Evolutionary conservation across 1,140 invertebrate genomes (phyloP), one percentile per base, ranked within the genome.

Genomic region (Brachionus asplanchnoidis): DNA sequence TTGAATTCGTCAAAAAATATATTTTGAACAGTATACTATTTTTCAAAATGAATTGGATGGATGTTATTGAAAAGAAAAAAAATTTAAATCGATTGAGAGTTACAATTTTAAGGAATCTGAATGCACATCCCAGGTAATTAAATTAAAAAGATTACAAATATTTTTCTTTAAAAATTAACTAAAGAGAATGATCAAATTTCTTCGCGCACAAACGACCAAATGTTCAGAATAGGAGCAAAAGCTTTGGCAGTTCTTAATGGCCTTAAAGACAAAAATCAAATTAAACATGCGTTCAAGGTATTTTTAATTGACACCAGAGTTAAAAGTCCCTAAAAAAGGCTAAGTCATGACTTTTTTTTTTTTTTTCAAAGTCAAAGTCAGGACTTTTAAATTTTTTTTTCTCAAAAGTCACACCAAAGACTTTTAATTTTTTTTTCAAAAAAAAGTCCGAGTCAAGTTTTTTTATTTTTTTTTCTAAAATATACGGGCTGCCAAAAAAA

Each of bases 181-280:
- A 9, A 77, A 77, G 73, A 77, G 53, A 77, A 1, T 77, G 26
- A 77, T 77, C 12, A 46, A 26, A 14, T 5, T 36, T 50, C 20
- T 28, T 20, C 73, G 2, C 11, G n/a, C 3, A 28, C 53, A 40
- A 82, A 82, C 40, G 79, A 82, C 14, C 32, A 40, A 17, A 65
- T 65, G 32, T 82, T 82, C 26, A 36, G 79, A 14, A 40, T 82
- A n/a, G 79, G 79, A n/a, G 53, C 65, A 11, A 82, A 82, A 46
- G 79, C 79, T 0, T 14, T 82, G 7, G 46, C 53, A 32, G 12
- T 82, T 53, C 12, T 82, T 1, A 82, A 82, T 82, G 4, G 8
- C 5, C 12, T 82, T n/a, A 82, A 60, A 46, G 32, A 42, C 3
- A 68, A 40, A 42, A 44, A 11, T 23, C 53, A 82, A 0, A 36